Conservation (phyloP, 2,888 invertebrate species). For the Mimas tiliae region DNA sequence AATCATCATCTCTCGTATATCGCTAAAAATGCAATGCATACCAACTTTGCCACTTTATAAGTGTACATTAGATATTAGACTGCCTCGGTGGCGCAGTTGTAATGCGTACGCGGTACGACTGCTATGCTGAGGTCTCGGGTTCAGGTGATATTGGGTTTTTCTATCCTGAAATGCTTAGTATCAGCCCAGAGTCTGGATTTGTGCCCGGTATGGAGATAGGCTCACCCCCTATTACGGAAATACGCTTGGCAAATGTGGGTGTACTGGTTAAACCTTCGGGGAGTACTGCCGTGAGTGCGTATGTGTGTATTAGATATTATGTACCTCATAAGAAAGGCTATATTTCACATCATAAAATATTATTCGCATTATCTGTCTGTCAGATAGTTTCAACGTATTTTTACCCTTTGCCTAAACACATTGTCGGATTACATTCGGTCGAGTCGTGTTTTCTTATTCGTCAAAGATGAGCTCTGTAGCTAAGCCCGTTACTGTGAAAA, state of each 20-base stretch:
- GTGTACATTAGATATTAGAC: neutral
- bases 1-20: too few species aligned
- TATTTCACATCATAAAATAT: conserved; percentile 11
- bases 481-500: neutral
- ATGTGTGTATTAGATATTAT: neutral
- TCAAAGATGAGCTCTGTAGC: conserved; percentile 3
- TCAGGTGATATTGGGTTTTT: too few species aligned
- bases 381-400: conserved; percentile 16
- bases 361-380: conserved; percentile 1
- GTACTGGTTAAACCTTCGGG: too few species aligned
- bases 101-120: too few species aligned
- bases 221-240: too few species aligned
- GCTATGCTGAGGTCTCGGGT: too few species aligned
- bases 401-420: conserved; percentile 7
- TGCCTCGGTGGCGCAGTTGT: too few species aligned
- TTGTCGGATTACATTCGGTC: neutral
- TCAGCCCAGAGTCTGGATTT: too few species aligned
- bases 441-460: conserved; percentile 12
- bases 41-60: neutral
- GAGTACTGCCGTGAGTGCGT: too few species aligned
- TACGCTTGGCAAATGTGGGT: too few species aligned
- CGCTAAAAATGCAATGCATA: neutral
- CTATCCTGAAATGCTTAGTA: too few species aligned
- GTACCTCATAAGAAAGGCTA: neutral
- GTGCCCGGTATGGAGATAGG: too few species aligned